A percentile compares a stretch with the other conserved stretches of the same genome.
Conservation (phyloP, 2,888 invertebrate species). For the Adelphocoris suturalis region DNA sequence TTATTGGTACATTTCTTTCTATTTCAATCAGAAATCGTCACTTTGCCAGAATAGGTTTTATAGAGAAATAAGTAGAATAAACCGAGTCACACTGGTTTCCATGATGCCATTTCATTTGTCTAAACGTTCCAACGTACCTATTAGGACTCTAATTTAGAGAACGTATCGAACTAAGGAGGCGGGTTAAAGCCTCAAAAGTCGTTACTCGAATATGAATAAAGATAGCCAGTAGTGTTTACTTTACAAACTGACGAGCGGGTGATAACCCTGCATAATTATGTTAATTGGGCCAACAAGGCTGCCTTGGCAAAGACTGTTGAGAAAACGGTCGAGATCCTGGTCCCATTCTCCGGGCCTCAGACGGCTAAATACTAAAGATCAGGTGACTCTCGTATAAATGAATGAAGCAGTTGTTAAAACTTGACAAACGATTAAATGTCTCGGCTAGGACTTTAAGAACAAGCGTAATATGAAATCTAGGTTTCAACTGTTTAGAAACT, state of each 20-base stretch:
- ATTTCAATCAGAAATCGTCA: too few species aligned
- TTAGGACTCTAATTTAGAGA: conserved; percentile 21
- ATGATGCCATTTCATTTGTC: background rate
- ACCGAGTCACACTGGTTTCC: too few species aligned
- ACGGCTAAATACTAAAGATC: background rate
- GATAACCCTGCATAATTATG: conserved; percentile 71
- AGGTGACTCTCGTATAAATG: too few species aligned
- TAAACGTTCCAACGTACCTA: background rate
- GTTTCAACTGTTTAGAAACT: too few species aligned
- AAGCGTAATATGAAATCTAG: too few species aligned
- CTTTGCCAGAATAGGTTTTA: too few species aligned
- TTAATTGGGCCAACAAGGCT: conserved; percentile 70
- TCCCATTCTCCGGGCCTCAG: background rate
- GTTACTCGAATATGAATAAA: conserved; percentile 67
- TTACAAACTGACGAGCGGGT: conserved; percentile 60
- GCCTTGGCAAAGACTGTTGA: background rate
- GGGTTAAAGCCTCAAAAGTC: conserved; percentile 43
- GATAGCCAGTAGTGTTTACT: conserved; percentile 63
- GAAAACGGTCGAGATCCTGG: conserved; percentile 44
- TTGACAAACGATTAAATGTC: too few species aligned
- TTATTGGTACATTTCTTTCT: too few species aligned
- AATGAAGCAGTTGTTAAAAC: too few species aligned
- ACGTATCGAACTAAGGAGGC: conserved; percentile 21
- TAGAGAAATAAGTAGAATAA: too few species aligned
- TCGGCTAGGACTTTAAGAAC: too few species aligned